Conservation (phyloP, 64 coral and sea anemone genomes). For the Porites australiensis region DNA sequence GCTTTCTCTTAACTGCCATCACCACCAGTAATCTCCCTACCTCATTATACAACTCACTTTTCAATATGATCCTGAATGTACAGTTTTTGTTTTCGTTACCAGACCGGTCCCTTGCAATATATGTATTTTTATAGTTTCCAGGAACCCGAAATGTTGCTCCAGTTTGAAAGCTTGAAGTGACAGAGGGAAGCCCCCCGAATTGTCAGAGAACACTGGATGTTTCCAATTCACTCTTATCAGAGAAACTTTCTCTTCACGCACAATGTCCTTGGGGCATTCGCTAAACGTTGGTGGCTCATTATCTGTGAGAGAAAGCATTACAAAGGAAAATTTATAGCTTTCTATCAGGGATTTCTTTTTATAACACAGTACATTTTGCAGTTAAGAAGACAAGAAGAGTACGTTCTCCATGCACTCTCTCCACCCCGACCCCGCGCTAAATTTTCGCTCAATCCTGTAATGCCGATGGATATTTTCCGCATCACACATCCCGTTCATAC, state of each 20-base stretch:
- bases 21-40: too few species aligned
- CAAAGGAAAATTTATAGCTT: too few species aligned
- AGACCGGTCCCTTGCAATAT: background rate
- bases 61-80: conserved; percentile 1
- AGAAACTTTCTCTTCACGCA: background rate
- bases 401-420: too few species aligned
- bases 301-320: background rate
- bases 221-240: background rate
- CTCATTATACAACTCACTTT: conserved; percentile 1
- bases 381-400: too few species aligned
- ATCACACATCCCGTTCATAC: too few species aligned
- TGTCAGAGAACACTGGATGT: conserved; percentile 11
- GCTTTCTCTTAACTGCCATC: too few species aligned
- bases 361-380: too few species aligned
- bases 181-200: background rate
- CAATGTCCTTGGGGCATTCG: background rate
- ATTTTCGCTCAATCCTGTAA: too few species aligned
- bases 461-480: too few species aligned
- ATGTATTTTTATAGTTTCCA: background rate
- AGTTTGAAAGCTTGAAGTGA: background rate
- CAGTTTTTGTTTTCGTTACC: background rate
- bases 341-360: too few species aligned
- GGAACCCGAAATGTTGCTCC: background rate
- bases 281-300: conserved; percentile 21
- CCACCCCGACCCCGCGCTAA: too few species aligned